Percentiles rank a stretch among this genome's conserved stretches.
These are phyloP conservation scores for Chelonus formosanus DNA, from an alignment of 2,888 invertebrate species.

Conservation along the genomic window DNA sequence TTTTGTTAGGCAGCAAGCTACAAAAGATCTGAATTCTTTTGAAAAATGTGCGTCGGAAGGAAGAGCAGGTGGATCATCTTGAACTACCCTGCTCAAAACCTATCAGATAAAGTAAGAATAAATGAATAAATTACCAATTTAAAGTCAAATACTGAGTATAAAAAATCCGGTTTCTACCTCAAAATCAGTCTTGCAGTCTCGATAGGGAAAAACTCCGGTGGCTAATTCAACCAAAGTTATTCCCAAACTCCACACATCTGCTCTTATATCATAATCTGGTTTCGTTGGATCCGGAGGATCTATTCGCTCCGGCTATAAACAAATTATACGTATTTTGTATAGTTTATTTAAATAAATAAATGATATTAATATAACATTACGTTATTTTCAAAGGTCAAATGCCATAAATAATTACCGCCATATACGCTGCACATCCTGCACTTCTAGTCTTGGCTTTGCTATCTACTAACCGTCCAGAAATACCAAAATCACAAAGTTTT, in stretches of 20 bases:
- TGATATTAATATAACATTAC: no score
- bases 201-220: slow-evolving; percentile 93
- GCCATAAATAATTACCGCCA: slow-evolving; percentile 80
- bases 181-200: slow-evolving; percentile 96
- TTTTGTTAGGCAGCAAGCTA: slow-evolving; percentile 91
- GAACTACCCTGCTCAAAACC: slow-evolving; percentile 74
- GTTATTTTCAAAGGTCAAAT: no score
- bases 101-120: slow-evolving; percentile 42
- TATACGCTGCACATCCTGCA: slow-evolving; percentile 98
- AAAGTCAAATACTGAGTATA: slow-evolving; percentile 56
- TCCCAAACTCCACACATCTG: slow-evolving; percentile 99
- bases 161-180: slow-evolving; percentile 73
- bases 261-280: slow-evolving; percentile 97
- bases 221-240: slow-evolving; percentile 96
- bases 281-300: slow-evolving; percentile 91
- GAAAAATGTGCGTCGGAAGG: slow-evolving; percentile 82
- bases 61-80: slow-evolving; percentile 87
- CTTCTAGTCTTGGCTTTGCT: slow-evolving; percentile 97
- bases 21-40: slow-evolving; percentile 88
- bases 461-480: slow-evolving; percentile 96
- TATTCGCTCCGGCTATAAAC: slow-evolving; percentile 90
- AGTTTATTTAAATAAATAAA: slow-evolving; percentile 9
- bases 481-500: slow-evolving; percentile 99
- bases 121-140: slow-evolving; percentile 60
- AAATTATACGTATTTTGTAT: slow-evolving; percentile 29